These are phyloP conservation scores for Otolemur crassicaudatus DNA, from an alignment of 2,797 vertebrate genomes.

Conservation along the genomic window DNA sequence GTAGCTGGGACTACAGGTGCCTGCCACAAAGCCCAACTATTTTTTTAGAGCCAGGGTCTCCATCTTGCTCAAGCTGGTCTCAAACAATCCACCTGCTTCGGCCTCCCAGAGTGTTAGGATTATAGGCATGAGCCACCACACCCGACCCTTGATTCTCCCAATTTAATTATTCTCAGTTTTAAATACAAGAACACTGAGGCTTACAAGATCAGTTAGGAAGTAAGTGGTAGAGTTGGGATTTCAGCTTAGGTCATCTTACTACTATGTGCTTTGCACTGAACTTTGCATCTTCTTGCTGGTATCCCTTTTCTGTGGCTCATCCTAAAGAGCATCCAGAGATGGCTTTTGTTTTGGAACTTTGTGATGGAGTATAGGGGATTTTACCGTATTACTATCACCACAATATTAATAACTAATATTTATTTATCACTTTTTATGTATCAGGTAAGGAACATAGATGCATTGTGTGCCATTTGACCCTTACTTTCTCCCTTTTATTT, in stretches of 20 bases:
- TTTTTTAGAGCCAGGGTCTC: too few species aligned
- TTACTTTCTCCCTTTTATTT: background rate
- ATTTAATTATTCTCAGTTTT: constrained; percentile 14
- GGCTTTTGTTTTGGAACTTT: background rate
- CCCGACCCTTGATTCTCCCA: background rate
- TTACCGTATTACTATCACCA: background rate
- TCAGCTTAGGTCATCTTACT: background rate
- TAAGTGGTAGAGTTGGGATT: background rate
- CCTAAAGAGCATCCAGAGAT: background rate
- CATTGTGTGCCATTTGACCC: background rate
- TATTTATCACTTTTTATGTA: background rate
- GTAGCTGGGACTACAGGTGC: too few species aligned
- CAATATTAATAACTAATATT: background rate
- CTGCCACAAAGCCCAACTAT: too few species aligned
- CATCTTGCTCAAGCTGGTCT: too few species aligned
- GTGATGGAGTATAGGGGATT: background rate
- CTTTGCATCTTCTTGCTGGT: background rate
- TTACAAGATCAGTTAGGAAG: background rate
- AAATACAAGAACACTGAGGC: background rate
- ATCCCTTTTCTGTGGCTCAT: background rate
- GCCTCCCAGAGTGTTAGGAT: too few species aligned
- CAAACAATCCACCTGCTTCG: too few species aligned
- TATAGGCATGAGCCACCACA: too few species aligned
- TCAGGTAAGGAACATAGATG: background rate
- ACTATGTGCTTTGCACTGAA: background rate